phyloP scores from a whole-genome alignment of 2,797 vertebrate genomes.

The Ptychadena robeensis region DNA sequence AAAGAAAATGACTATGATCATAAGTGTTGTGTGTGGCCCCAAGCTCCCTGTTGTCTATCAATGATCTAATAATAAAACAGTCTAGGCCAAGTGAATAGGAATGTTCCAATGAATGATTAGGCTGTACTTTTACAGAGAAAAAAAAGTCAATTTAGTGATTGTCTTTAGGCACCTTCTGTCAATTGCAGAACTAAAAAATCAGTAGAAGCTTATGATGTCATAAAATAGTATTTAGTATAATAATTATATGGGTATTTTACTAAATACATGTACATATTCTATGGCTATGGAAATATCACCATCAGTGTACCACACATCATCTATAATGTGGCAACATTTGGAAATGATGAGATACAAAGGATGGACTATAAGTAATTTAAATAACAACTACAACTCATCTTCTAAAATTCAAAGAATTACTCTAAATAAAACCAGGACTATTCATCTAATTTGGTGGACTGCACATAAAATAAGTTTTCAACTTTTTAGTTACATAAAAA shows the following conservation, averaged over 20 bases:
- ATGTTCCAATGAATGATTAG: not conserved
- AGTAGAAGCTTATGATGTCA: not conserved
- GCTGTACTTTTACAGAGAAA: not conserved
- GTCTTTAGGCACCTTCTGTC: not conserved
- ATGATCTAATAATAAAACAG: slow-evolving; percentile 4
- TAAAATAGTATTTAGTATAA: not conserved
- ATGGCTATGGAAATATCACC: not conserved
- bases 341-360: no score
- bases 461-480: no score
- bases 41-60: slow-evolving; percentile 3
- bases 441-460: no score
- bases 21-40: not conserved
- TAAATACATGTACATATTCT: not conserved
- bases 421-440: no score
- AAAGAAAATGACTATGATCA: slow-evolving; percentile 7
- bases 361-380: not conserved
- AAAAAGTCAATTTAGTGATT: not conserved
- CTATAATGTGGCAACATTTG: not conserved
- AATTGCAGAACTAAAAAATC: not conserved
- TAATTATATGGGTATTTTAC: not conserved
- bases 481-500: no score
- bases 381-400: not conserved
- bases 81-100: not conserved
- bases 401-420: no score
- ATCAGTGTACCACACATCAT: not conserved